Evolutionary conservation across 2,797 vertebrate genomes (phyloP).

Genomic region (Thamnophis elegans): DNA sequence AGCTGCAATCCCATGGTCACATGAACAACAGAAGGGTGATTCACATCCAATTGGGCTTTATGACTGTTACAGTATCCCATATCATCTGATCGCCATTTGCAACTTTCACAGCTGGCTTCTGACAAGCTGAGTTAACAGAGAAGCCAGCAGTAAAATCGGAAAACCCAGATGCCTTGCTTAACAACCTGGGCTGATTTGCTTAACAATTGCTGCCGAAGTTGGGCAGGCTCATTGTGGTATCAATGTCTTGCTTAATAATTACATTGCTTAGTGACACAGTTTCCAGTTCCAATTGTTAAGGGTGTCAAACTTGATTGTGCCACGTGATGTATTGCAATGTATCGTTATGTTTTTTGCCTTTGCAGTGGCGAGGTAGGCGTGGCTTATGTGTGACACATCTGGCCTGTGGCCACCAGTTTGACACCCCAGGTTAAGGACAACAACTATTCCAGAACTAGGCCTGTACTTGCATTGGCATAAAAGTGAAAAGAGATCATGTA

Average conservation of each 20-base stretch:
- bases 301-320: no score
- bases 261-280: neutral
- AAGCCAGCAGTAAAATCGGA: neutral
- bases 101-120: neutral
- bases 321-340: rapidly evolving
- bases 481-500: neutral
- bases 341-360: no score
- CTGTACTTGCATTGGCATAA: neutral
- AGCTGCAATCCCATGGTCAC: neutral
- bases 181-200: neutral
- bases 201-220: neutral
- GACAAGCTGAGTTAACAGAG: neutral
- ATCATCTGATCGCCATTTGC: neutral
- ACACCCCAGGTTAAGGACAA: neutral
- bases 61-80: neutral
- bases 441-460: neutral
- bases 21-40: neutral
- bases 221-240: neutral
- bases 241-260: neutral
- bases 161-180: neutral
- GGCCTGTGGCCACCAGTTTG: no score
- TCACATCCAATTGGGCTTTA: neutral
- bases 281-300: neutral
- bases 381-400: no score
- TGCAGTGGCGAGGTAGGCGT: no score